phyloP scores from a whole-genome alignment of 2,113 vertebrate species.

The Charina bottae region DNA sequence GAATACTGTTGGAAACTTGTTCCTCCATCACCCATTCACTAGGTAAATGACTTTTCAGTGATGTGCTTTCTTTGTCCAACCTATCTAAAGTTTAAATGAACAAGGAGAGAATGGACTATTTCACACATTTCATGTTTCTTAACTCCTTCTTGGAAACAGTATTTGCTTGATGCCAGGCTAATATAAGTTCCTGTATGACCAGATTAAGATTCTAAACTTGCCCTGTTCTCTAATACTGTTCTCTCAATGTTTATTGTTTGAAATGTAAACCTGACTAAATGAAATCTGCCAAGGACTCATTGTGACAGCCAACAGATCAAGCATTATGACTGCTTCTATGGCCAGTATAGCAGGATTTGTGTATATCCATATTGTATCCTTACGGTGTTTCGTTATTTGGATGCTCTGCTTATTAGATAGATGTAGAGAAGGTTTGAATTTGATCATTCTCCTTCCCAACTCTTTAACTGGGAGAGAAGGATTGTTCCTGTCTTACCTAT shows the following conservation, averaged over 20 bases:
- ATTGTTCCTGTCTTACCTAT: not conserved
- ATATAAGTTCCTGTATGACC: not conserved
- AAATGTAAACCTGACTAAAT: not conserved
- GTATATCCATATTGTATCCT: not conserved
- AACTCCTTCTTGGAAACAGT: not conserved
- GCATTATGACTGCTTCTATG: not conserved
- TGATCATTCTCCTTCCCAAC: not conserved
- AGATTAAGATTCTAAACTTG: not conserved
- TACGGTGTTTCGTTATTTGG: not conserved
- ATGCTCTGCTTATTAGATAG: not conserved
- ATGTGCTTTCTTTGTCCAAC: rapidly evolving
- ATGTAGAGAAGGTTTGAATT: not conserved
- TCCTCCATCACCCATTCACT: slow-evolving; percentile 88
- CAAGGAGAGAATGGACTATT: not conserved
- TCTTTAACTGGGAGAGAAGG: not conserved
- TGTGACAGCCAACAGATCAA: not conserved
- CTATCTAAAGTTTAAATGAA: not conserved
- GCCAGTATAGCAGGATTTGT: not conserved
- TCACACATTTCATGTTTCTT: not conserved
- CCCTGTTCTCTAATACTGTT: not conserved
- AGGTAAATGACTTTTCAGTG: slow-evolving; percentile 72
- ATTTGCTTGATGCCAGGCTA: not conserved
- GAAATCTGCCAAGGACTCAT: not conserved
- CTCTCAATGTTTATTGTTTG: not conserved
- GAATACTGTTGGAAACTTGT: slow-evolving; percentile 90